phyloP scores from a whole-genome alignment of 2,888 invertebrate genomes.

The Norana najaformis region DNA sequence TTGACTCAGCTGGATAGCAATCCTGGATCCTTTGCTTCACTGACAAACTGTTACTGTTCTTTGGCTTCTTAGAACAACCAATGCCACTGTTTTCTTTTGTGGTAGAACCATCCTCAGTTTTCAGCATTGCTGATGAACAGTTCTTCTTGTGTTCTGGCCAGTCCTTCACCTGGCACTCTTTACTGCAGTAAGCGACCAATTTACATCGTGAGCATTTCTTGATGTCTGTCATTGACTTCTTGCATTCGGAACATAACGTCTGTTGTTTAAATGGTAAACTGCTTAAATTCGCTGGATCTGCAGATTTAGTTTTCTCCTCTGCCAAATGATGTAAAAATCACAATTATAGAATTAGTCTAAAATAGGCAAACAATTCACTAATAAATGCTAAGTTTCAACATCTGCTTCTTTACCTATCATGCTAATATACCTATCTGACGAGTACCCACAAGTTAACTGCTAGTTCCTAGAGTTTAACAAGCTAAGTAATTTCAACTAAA shows the following conservation, averaged over 20 bases:
- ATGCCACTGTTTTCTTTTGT: not conserved
- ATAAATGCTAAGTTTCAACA: not conserved
- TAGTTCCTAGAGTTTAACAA: too few relatives aligned
- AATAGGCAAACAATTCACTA: not conserved
- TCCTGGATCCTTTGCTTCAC: not conserved
- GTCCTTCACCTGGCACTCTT: slow-evolving; percentile 14
- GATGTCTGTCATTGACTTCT: not conserved
- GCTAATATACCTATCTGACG: too few relatives aligned
- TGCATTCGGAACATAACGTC: not conserved
- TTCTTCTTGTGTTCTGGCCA: not conserved
- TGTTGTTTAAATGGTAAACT: not conserved
- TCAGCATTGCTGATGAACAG: not conserved
- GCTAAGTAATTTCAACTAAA: too few relatives aligned
- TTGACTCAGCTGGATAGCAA: not conserved
- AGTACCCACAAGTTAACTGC: too few relatives aligned
- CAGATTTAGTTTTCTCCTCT: not conserved
- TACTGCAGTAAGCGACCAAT: not conserved
- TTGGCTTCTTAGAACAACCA: not conserved
- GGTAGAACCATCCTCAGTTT: not conserved
- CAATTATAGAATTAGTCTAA: not conserved
- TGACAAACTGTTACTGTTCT: not conserved
- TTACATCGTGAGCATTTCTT: not conserved
- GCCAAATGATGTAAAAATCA: not conserved
- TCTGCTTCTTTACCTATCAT: not conserved
- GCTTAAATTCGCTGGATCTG: not conserved